phyloP scores from a whole-genome alignment of 1,140 invertebrate genomes.

The Dendrolimus kikuchii region DNA sequence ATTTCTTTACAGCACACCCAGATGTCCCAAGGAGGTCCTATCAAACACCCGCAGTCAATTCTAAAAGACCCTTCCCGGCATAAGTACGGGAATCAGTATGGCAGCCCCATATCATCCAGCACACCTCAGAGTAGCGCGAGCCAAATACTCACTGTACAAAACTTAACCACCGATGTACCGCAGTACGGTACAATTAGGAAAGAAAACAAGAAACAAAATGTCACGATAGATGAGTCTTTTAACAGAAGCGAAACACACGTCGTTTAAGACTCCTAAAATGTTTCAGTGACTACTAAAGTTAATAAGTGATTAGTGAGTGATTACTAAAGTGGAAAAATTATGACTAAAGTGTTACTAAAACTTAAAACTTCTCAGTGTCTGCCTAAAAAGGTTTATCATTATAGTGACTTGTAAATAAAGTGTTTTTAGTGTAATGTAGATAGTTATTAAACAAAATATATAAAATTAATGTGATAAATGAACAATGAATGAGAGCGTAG shows the following conservation, averaged over 20 bases:
- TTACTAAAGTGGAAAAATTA: too few relatives aligned
- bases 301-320: too few relatives aligned
- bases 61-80: slow-evolving; percentile 75
- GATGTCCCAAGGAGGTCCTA: slow-evolving; percentile 40
- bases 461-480: too few relatives aligned
- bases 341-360: too few relatives aligned
- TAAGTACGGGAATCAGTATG: slow-evolving; percentile 72
- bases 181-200: slow-evolving; percentile 69
- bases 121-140: slow-evolving; percentile 53
- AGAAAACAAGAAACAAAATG: slow-evolving; percentile 67
- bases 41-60: slow-evolving; percentile 74
- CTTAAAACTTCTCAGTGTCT: too few relatives aligned
- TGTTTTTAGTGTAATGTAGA: too few relatives aligned
- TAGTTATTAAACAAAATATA: too few relatives aligned
- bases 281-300: too few relatives aligned
- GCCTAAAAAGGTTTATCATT: too few relatives aligned
- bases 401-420: too few relatives aligned
- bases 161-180: slow-evolving; percentile 56
- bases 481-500: too few relatives aligned
- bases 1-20: slow-evolving; percentile 43
- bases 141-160: slow-evolving; percentile 69
- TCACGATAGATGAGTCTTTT: slow-evolving; percentile 60
- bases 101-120: slow-evolving; percentile 55
- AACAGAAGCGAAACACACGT: slow-evolving; percentile 62
- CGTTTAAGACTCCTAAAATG: slow-evolving; percentile 28